Evolutionary conservation across 2,888 invertebrate species (phyloP), one percentile per base, ranked within the genome.

Genomic region (Entomobrya multifasciata): DNA sequence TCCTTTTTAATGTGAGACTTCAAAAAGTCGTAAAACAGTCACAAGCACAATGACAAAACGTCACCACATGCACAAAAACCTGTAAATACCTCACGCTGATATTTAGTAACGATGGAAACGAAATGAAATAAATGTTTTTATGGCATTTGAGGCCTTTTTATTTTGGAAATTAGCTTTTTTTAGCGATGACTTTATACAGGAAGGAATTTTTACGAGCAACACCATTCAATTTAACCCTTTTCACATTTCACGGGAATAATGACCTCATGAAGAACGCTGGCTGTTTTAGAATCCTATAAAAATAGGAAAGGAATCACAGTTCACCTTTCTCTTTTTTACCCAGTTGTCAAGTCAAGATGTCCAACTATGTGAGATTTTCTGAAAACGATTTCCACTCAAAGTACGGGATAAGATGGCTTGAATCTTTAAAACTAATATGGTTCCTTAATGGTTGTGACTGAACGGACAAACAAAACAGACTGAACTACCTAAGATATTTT

Each of bases 391-490:
- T n/a, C n/a, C n/a, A n/a, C n/a, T n/a, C n/a, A n/a, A n/a, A n/a
- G n/a, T n/a, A n/a, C n/a, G n/a, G n/a, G n/a, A n/a, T n/a, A n/a
- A n/a, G n/a, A n/a, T n/a, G n/a, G n/a, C n/a, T n/a, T n/a, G n/a
- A n/a, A n/a, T 20, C 57, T 10, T 1, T 25, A 49, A 36, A 36
- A 8, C 36, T 36, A 41, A 41, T 22, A 17, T 5, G 1, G 65
- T 20, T 17, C 13, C 36, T 30, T 65, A 2, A 30, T 4, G 36
- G 76, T 72, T 79, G 83, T 84, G 80, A 67, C 80, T 84, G 49
- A 79, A 84, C 57, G 80, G 84, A 62, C 78, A 80, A 84, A 62
- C 76, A 60, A 57, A 67, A 67, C 72, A 84, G 80, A 87, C 84
- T 84, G 84, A 80, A 57, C 78, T 79, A 72, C 85, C 85, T 84